A percentile compares a stretch with the other conserved stretches of the same genome.
These are phyloP conservation scores for Norana najaformis DNA, from an alignment of 2,888 invertebrate species.

Conservation along the genomic window DNA sequence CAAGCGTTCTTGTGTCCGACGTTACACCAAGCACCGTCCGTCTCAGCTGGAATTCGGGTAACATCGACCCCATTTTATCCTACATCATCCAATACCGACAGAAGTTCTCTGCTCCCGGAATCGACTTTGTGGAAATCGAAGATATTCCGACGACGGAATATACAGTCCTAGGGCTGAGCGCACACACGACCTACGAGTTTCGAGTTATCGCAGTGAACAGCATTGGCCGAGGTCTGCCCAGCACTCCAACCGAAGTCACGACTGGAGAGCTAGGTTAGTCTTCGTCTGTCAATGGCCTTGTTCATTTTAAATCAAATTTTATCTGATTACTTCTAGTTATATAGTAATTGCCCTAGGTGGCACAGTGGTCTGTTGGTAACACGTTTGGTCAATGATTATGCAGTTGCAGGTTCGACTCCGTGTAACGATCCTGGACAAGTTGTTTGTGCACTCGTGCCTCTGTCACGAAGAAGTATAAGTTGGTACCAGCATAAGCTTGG, in stretches of 20 bases:
- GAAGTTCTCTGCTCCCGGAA: constrained; percentile 4
- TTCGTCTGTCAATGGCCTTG: background rate
- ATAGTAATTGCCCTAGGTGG: too few species aligned
- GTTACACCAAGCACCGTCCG: constrained; percentile 90
- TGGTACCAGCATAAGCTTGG: too few species aligned
- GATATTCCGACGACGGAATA: constrained; percentile 91
- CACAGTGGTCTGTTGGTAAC: too few species aligned
- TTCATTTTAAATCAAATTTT: background rate
- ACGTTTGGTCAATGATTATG: too few species aligned
- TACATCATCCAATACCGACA: constrained; percentile 94
- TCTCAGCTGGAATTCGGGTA: constrained; percentile 77
- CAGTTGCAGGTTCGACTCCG: too few species aligned
- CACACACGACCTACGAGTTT: constrained; percentile 95
- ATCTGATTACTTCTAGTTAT: background rate
- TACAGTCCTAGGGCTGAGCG: constrained; percentile 77
- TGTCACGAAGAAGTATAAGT: too few species aligned
- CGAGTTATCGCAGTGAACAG: constrained; percentile 92
- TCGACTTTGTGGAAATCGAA: constrained; percentile 80
- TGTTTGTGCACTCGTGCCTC: too few species aligned
- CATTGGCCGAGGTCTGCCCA: constrained; percentile 88
- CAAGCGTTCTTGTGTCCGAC: constrained; percentile 86
- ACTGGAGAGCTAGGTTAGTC: constrained; percentile 75
- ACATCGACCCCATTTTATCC: constrained; percentile 77
- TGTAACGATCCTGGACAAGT: too few species aligned
- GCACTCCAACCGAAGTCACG: constrained; percentile 84